Conservation (phyloP, 2,113 vertebrate genomes). For the Catharus fuscescens region DNA sequence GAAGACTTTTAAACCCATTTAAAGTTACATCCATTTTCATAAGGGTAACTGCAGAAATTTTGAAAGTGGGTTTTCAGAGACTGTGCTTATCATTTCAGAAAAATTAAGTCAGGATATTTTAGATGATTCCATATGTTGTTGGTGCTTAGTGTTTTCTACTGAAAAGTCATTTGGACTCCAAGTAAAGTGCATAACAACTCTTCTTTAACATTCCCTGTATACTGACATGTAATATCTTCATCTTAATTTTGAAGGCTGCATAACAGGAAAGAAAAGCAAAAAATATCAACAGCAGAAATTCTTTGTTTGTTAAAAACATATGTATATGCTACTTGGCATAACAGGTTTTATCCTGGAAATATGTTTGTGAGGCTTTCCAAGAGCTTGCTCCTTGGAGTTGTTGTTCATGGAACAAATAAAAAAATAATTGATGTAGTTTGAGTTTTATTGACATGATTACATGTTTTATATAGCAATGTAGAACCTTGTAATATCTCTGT, state of each 20-base stretch:
- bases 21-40: not conserved
- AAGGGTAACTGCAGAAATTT: not conserved
- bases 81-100: not conserved
- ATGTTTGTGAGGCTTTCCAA: not conserved
- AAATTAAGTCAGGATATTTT: not conserved
- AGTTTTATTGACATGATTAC: not conserved
- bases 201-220: not conserved
- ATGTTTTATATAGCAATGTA: not conserved
- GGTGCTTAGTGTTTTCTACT: not conserved
- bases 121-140: not conserved
- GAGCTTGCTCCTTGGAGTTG: not conserved
- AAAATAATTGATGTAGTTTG: not conserved
- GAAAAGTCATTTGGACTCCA: not conserved
- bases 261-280: not conserved
- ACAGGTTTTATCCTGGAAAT: not conserved
- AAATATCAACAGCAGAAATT: not conserved
- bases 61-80: not conserved
- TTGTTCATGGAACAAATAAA: not conserved
- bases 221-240: not conserved
- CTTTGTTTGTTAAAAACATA: not conserved
- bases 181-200: not conserved
- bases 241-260: not conserved
- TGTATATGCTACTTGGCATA: rapidly evolving
- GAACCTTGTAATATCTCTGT: not conserved
- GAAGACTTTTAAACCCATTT: not conserved